phyloP scores from a whole-genome alignment of 2,113 vertebrate species.

The Spizaetus ornatus region DNA sequence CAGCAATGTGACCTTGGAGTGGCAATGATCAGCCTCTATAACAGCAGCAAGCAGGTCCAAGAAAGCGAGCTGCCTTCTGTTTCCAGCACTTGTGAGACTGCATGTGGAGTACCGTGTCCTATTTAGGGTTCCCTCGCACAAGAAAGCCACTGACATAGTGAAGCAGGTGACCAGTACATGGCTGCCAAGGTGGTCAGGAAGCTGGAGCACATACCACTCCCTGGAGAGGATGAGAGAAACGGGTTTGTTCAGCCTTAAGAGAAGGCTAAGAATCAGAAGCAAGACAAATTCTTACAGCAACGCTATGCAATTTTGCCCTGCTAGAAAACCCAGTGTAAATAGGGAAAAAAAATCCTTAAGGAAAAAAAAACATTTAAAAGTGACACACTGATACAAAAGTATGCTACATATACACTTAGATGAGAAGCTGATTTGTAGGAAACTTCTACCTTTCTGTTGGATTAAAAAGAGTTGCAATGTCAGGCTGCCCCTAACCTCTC shows the following conservation, averaged over 20 bases:
- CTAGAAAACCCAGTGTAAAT: background rate
- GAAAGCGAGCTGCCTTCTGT: background rate
- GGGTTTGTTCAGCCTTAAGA: background rate
- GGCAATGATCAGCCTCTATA: accelerated
- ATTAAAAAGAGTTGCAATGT: background rate
- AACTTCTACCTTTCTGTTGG: background rate
- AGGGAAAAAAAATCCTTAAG: background rate
- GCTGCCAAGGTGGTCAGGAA: background rate
- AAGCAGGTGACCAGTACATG: background rate
- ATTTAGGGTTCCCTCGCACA: background rate
- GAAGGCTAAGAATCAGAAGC: background rate
- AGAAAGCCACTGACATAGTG: background rate
- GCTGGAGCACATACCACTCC: background rate
- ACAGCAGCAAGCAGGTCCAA: background rate
- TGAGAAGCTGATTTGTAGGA: background rate
- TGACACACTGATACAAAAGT: background rate
- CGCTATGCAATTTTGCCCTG: background rate
- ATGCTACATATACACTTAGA: background rate
- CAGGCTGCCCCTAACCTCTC: background rate
- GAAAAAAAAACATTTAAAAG: background rate
- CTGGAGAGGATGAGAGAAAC: background rate
- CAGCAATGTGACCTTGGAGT: background rate
- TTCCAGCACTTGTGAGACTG: background rate
- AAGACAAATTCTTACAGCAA: background rate
- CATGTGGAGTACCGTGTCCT: background rate